Evolutionary conservation across 2,888 invertebrate genomes (phyloP).

Genomic region (Coleophora deauratella): DNA sequence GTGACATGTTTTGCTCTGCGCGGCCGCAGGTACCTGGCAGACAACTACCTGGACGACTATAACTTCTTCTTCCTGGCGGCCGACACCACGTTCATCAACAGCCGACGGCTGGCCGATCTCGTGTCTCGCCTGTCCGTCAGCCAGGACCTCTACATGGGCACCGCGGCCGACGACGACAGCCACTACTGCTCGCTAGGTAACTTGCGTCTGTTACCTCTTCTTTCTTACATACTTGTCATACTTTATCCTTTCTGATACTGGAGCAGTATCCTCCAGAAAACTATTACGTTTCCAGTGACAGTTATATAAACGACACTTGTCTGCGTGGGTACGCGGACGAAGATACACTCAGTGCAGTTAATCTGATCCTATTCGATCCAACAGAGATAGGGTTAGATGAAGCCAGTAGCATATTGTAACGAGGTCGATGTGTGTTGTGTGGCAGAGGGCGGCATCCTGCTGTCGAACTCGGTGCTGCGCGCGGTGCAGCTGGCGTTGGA

Average conservation of each 20-base stretch:
- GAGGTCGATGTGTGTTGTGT: conserved; percentile 23
- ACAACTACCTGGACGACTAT: conserved; percentile 91
- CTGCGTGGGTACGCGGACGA: no score
- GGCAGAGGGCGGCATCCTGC: conserved; percentile 86
- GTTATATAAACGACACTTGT: no score
- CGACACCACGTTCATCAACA: conserved; percentile 90
- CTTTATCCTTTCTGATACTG: no score
- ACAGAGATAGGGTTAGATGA: no score
- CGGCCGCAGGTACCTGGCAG: conserved; percentile 90
- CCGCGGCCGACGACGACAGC: conserved; percentile 70
- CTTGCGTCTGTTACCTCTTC: conserved; percentile 5
- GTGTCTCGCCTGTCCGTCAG: conserved; percentile 87
- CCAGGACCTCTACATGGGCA: conserved; percentile 89
- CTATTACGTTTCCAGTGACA: no score
- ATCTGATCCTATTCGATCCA: no score
- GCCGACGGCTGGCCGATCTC: conserved; percentile 80
- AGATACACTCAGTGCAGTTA: no score
- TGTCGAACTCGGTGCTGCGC: conserved; percentile 90
- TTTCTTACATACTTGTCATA: no score
- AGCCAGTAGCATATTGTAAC: no score
- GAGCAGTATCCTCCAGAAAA: no score
- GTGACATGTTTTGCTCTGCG: no score
- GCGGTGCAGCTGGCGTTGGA: conserved; percentile 85
- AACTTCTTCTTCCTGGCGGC: conserved; percentile 94
- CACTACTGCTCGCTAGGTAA: conserved; percentile 81